These are phyloP conservation scores for Strigamia transsilvanica DNA, from an alignment of 2,888 invertebrate species.

Conservation along the genomic window DNA sequence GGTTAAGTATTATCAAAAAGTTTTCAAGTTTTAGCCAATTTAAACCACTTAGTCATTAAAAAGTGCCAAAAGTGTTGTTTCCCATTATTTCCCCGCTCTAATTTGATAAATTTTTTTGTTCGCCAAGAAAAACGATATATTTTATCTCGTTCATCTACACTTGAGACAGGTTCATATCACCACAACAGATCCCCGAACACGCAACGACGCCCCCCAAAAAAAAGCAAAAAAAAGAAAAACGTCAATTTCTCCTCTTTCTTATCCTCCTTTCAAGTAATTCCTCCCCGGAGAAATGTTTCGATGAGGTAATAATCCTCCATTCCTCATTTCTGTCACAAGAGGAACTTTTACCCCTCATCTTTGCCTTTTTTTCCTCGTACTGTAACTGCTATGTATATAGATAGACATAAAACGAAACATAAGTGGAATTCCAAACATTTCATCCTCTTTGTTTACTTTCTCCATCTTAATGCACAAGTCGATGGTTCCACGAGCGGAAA, in stretches of 20 bases:
- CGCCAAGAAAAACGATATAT: not conserved
- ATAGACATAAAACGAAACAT: not conserved
- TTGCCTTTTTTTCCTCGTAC: not conserved
- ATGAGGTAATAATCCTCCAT: conserved; percentile 42
- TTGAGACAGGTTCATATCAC: conserved; percentile 33
- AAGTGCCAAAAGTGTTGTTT: not conserved
- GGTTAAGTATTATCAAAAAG: not conserved
- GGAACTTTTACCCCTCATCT: not conserved
- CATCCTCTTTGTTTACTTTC: not conserved
- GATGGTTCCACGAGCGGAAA: not conserved
- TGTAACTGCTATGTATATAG: not conserved
- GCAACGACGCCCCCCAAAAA: conserved; percentile 11
- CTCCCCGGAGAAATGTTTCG: conserved; percentile 28
- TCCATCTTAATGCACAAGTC: not conserved
- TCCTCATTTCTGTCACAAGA: conserved; percentile 14
- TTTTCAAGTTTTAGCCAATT: not conserved
- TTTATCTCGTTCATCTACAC: conserved; percentile 7
- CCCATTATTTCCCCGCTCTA: not conserved
- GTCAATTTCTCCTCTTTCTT: conserved; percentile 26
- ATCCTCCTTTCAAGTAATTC: conserved; percentile 26
- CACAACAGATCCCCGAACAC: conserved; percentile 9
- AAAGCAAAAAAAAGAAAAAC: not conserved
- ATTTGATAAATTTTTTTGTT: not conserved
- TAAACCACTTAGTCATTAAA: not conserved
- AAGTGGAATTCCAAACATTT: conserved; percentile 39